Evolutionary conservation across 2,888 invertebrate species (phyloP), one percentile per base, ranked within the genome.

Genomic region (Drosophila melanocephala): DNA sequence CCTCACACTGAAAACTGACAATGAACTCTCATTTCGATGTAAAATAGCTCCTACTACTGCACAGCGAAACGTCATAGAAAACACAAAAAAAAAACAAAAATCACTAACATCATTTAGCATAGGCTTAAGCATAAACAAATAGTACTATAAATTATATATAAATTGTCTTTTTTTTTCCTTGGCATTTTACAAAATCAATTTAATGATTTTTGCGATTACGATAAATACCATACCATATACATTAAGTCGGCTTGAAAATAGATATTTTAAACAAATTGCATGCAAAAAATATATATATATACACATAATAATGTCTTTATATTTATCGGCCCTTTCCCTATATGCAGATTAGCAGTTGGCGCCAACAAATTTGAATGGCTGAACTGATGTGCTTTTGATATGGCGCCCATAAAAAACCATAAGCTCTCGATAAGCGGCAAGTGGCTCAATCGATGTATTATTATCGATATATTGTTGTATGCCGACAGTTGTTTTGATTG

Each of bases 251-350:
- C 35, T 61, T 57, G 53, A 22, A 59, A 75, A 61, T 77, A 65
- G 42, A 58, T 64, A 77, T 76, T 77, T 65, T 60, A 52, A 77
- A 57, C 71, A 71, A 76, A 64, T 58, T 77, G 50, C 33, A 76
- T 57, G 37, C 44, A 65, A 65, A 53, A 39, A 2, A 39, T 28
- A 56, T 28, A 28, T 57, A 30, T 57, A 30, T 47, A 26, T 16
- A 47, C 2, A 16, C 7, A 47, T 7, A 47, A 37, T 6, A 32
- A 37, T 68, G n/a, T 57, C 32, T 69, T 51, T 12, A 47, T 32
- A 52, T 37, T 32, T 35, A 37, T 35, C 16, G 9, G 14, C 10
- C 28, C 10, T 16, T 47, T 62, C 50, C 30, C 22, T 26, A 9
- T 16, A 42, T 42, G 42, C 42, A n/a, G 42, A 42, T n/a, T 42